phyloP scores from a whole-genome alignment of 2,888 invertebrate genomes.

The Cremastinae sp. region DNA sequence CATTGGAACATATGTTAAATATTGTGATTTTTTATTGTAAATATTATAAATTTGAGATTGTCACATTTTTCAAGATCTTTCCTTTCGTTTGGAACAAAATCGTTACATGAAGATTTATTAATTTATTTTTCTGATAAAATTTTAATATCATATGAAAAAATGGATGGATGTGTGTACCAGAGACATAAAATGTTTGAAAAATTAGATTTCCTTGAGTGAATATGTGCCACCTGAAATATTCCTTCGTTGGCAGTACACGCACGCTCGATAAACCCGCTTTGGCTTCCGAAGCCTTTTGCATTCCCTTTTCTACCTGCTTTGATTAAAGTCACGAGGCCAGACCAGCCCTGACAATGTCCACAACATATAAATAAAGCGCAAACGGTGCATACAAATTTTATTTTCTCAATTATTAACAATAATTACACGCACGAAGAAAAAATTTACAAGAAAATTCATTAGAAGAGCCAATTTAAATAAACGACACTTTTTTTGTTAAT shows the following conservation, averaged over 20 bases:
- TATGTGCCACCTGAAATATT: constrained; percentile 39
- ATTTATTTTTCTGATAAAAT: constrained; percentile 16
- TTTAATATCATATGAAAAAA: neutral
- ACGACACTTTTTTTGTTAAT: too few relatives aligned
- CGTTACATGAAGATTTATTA: too few relatives aligned
- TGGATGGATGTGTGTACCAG: neutral
- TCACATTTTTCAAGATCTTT: too few relatives aligned
- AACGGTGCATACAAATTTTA: constrained; percentile 6
- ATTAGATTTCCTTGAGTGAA: constrained; percentile 54
- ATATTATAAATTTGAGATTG: too few relatives aligned
- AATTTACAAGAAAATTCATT: too few relatives aligned
- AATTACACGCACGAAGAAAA: too few relatives aligned
- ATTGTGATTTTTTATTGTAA: too few relatives aligned
- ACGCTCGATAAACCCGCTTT: constrained; percentile 43
- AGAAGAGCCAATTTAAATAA: too few relatives aligned
- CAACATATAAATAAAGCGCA: constrained; percentile 34
- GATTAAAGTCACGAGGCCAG: constrained; percentile 57
- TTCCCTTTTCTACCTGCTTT: constrained; percentile 24
- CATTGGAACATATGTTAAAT: too few relatives aligned
- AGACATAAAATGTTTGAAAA: constrained; percentile 28
- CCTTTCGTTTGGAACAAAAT: too few relatives aligned
- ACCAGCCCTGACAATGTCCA: constrained; percentile 26
- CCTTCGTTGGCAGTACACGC: constrained; percentile 5
- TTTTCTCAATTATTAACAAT: too few relatives aligned
- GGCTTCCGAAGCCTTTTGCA: constrained; percentile 60